Percentiles rank a stretch among this genome's conserved stretches.
Conservation (phyloP, 2,113 vertebrate genomes). For the Haemorhous mexicanus region DNA sequence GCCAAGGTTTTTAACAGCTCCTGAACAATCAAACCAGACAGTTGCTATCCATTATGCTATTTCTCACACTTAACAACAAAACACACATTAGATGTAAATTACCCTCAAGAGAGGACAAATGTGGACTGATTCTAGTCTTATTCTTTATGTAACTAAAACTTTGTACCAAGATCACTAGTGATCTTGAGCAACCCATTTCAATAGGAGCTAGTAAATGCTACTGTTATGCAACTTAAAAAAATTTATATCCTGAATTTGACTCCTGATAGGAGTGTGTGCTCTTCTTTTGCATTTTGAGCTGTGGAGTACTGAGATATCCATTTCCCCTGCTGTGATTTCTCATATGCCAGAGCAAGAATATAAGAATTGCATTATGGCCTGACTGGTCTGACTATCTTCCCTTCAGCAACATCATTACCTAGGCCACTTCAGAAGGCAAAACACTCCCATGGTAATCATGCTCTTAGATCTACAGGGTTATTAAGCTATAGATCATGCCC, state of each 20-base stretch:
- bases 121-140: background rate
- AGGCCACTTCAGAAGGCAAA: background rate
- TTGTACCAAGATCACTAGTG: background rate
- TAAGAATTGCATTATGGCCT: background rate
- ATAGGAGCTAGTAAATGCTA: background rate
- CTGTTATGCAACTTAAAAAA: background rate
- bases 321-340: background rate
- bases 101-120: background rate
- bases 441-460: background rate
- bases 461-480: background rate
- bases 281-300: background rate
- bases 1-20: background rate
- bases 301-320: background rate
- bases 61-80: background rate
- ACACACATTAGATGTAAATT: conserved; percentile 12
- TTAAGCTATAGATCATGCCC: background rate
- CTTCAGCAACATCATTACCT: background rate
- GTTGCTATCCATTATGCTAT: background rate
- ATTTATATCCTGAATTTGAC: background rate
- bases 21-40: background rate
- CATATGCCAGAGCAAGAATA: background rate
- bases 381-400: background rate
- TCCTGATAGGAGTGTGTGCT: background rate
- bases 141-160: background rate
- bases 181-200: background rate